Percentiles rank a stretch among this genome's conserved stretches.
Conservation (phyloP, 2,888 invertebrate genomes). For the Drosophila phalerata region DNA sequence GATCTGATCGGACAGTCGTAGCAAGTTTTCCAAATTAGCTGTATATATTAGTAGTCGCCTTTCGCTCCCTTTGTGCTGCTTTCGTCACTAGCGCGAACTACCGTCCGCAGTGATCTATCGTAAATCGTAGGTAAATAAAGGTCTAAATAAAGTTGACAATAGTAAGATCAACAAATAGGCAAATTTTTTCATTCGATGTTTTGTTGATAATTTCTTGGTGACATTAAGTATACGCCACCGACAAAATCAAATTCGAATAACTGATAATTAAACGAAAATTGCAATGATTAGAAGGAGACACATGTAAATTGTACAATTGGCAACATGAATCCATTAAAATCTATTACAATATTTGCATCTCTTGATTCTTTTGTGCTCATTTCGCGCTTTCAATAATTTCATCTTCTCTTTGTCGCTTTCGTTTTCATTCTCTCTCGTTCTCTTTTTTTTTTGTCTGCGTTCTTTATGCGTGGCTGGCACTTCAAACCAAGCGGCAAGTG, state of each 20-base stretch:
- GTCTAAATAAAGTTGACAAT: too few species aligned
- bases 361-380: conserved; percentile 60
- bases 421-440: background rate
- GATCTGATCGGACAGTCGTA: too few species aligned
- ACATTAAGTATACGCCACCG: conserved; percentile 42
- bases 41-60: too few species aligned
- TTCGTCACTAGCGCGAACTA: too few species aligned
- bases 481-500: conserved; percentile 62
- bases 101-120: too few species aligned
- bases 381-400: conserved; percentile 26
- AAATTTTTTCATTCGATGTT: too few species aligned
- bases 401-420: conserved; percentile 21
- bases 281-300: background rate
- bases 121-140: background rate
- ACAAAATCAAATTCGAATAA: background rate
- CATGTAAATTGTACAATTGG: conserved; percentile 12
- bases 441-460: conserved; percentile 32
- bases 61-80: too few species aligned
- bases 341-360: conserved; percentile 71
- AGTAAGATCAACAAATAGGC: too few species aligned
- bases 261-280: background rate
- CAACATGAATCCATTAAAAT: conserved; percentile 71
- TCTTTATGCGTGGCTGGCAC: conserved; percentile 57
- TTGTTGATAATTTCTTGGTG: conserved; percentile 2
- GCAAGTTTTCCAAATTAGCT: too few species aligned